Conservation (phyloP, 2,797 vertebrate species). For the Carcharodon carcharias region DNA sequence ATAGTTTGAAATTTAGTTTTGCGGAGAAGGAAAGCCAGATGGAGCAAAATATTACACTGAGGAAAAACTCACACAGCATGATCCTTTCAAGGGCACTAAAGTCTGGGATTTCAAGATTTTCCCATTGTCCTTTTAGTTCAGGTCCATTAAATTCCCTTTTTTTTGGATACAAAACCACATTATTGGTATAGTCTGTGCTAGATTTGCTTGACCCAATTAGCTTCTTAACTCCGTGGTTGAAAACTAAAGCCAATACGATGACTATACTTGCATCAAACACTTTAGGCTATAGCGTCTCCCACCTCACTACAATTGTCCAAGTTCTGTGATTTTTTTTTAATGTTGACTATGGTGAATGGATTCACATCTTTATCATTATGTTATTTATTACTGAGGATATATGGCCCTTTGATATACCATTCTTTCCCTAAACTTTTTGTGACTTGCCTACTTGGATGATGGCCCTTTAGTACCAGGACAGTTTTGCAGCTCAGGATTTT, state of each 20-base stretch:
- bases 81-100: slow-evolving; percentile 17
- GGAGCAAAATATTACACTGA: slow-evolving; percentile 3
- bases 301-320: neutral
- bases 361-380: neutral
- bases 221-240: neutral
- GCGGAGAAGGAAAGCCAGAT: slow-evolving; percentile 25
- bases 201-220: slow-evolving; percentile 10
- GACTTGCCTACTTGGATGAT: neutral
- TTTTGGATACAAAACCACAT: neutral
- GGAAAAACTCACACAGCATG: neutral
- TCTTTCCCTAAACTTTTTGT: neutral
- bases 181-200: neutral
- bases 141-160: slow-evolving; percentile 10
- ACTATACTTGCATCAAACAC: neutral
- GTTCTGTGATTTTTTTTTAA: neutral
- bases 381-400: neutral
- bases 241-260: neutral
- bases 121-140: slow-evolving; percentile 34
- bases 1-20: slow-evolving; percentile 34
- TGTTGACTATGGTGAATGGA: neutral
- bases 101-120: slow-evolving; percentile 22
- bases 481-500: neutral
- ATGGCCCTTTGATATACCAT: neutral
- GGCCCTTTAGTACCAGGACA: neutral
- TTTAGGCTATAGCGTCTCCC: neutral